Percentiles rank a stretch among this genome's conserved stretches.
Evolutionary conservation across 2,888 invertebrate species (phyloP).

Genomic region (Apamea sordens): DNA sequence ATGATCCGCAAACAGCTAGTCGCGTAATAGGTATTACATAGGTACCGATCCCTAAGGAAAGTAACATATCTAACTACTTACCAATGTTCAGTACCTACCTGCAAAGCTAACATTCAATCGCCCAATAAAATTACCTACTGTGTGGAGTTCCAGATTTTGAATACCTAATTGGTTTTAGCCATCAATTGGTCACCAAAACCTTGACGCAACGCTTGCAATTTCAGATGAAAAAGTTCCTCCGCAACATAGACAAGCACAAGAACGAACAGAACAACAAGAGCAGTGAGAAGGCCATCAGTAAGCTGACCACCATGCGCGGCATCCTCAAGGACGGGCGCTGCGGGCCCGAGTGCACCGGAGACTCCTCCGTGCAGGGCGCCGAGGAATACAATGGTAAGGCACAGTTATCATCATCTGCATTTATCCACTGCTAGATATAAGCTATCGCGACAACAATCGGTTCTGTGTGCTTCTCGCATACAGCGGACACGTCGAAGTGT

Average conservation of each 20-base stretch:
- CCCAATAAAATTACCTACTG: background rate
- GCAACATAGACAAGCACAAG: constrained; percentile 88
- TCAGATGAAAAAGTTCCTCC: constrained; percentile 87
- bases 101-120: background rate
- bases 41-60: background rate
- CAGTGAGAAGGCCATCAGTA: constrained; percentile 82
- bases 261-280: constrained; percentile 80
- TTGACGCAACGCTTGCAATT: background rate
- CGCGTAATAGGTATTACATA: background rate
- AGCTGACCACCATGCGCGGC: constrained; percentile 84
- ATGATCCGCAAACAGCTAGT: background rate
- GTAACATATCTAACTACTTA: background rate
- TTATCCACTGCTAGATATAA: background rate
- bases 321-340: constrained; percentile 86
- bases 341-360: constrained; percentile 86
- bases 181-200: background rate
- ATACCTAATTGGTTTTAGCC: background rate
- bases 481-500: background rate
- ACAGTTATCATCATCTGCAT: background rate
- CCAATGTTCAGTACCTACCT: background rate
- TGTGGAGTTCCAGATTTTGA: background rate
- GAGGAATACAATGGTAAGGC: constrained; percentile 77
- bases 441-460: background rate
- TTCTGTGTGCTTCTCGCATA: background rate
- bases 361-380: constrained; percentile 79